Evolutionary conservation across 2,797 vertebrate genomes (phyloP).

Genomic region (Anguilla anguilla): DNA sequence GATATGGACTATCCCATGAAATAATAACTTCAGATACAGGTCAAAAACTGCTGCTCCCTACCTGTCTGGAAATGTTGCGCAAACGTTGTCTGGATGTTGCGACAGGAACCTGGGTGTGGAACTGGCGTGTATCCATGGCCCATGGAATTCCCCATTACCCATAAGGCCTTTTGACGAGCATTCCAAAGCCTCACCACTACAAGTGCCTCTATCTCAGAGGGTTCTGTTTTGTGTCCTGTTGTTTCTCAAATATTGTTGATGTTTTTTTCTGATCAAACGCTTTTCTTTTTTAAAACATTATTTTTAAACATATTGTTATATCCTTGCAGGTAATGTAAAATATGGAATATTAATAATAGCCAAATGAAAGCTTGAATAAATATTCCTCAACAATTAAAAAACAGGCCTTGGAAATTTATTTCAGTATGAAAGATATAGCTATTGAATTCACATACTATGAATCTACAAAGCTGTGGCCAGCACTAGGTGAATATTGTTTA

Average conservation of each 20-base stretch:
- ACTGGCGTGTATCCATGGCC: slow-evolving; percentile 22
- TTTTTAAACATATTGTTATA: slow-evolving; percentile 62
- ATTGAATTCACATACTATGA: slow-evolving; percentile 13
- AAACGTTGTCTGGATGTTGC: background rate
- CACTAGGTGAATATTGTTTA: slow-evolving; percentile 27
- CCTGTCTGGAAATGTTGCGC: background rate
- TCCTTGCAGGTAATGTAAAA: slow-evolving; percentile 69
- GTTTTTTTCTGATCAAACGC: slow-evolving; percentile 42
- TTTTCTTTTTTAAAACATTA: slow-evolving; percentile 52
- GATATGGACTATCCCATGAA: background rate
- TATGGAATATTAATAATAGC: slow-evolving; percentile 60
- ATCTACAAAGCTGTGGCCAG: slow-evolving; percentile 41
- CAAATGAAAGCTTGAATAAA: slow-evolving; percentile 67
- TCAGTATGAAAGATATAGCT: slow-evolving; percentile 31
- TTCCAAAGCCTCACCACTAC: background rate
- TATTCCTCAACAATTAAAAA: slow-evolving; percentile 63
- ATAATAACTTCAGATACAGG: slow-evolving; percentile 25
- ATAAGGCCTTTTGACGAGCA: background rate
- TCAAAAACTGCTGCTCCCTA: background rate
- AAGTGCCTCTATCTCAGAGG: too few species aligned
- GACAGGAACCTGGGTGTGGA: background rate
- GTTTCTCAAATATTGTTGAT: slow-evolving; percentile 46
- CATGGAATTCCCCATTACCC: background rate
- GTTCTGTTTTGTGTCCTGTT: background rate
- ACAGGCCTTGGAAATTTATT: slow-evolving; percentile 61